Base-by-base conservation (phyloP, 2,888 invertebrate genomes). In the Eilema griseolum region DNA sequence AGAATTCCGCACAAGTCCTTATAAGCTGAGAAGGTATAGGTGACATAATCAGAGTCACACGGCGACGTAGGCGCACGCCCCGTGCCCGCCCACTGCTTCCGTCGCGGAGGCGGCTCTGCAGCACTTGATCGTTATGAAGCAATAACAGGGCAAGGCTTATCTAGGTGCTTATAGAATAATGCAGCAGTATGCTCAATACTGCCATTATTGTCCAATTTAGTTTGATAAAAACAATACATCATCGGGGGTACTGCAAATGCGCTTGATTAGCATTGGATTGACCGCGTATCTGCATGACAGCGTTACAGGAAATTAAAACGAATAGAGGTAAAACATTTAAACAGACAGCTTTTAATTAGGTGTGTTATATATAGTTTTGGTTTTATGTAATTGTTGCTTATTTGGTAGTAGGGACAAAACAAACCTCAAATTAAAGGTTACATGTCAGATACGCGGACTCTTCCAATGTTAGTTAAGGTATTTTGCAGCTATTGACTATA, bases 31-130 rank as follows among this genome's bases (percentile, higher is more conserved):
- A 86, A 87, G 87, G 88, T 89, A 90, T 90, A 86, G 91, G 91
- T 93, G 93, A 93, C 92, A 93, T 92, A 93, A 93, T 89, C 89
- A 75, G 71, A 72, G 86, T 78, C 83, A 52, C 66, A 60, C 60
- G 56, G 70, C 68, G 61, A 88, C 87, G 94, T 94, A 86, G 94
- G 94, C 89, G 90, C 88, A 85, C 86, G 87, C 86, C 88, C 83
- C 85, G 86, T 87, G 86, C 83, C 89, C 95, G 89, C 95, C 95
- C 92, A 95, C 95, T 66, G 92, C 90, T 93, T 95, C 94, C 95
- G 94, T 87, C 87, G 91, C 86, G 89, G 90, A 89, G 93, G 94
- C 92, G 93, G 85, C 82, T 83, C 85, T 86, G 87, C 86, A 89
- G 84, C 92, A 94, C 92, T 93, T 93, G 93, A 93, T 92, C 87